phyloP scores from a whole-genome alignment of 2,888 invertebrate genomes.

The Drosophila maculinotata region DNA sequence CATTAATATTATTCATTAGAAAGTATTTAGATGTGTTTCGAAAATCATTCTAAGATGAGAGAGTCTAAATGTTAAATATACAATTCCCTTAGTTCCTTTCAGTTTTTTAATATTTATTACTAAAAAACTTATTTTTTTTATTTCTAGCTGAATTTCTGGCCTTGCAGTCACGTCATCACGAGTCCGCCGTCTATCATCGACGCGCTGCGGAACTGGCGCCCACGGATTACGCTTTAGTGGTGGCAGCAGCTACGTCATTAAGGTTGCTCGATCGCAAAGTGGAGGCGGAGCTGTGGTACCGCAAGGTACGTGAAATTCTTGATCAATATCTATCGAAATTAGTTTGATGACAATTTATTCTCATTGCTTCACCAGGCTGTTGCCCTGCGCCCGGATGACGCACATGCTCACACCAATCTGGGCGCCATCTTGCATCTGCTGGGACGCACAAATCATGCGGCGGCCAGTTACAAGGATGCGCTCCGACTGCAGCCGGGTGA shows the following conservation, averaged over 20 bases:
- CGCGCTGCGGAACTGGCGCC: conserved; percentile 92
- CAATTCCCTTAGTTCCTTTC: no score
- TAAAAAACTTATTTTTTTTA: not conserved
- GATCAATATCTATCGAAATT: no score
- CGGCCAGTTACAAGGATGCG: conserved; percentile 93
- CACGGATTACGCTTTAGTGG: conserved; percentile 92
- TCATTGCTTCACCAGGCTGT: conserved; percentile 80
- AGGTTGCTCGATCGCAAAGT: conserved; percentile 92
- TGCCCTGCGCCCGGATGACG: conserved; percentile 88
- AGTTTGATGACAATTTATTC: not conserved
- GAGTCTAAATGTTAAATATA: no score
- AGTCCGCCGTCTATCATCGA: conserved; percentile 93
- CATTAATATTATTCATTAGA: no score
- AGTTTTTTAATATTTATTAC: not conserved
- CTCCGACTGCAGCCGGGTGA: conserved; percentile 95
- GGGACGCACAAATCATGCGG: conserved; percentile 95
- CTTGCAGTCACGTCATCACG: conserved; percentile 91
- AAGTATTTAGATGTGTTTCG: no score
- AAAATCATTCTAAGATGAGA: no score
- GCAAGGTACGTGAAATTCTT: conserved; percentile 88
- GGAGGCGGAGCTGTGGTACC: conserved; percentile 95
- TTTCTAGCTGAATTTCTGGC: conserved; percentile 95
- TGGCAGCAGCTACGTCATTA: conserved; percentile 95
- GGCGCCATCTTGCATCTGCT: conserved; percentile 98
- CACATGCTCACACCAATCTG: conserved; percentile 96